phyloP scores from a whole-genome alignment of 1,140 invertebrate species.

The Pogonomyrmex californicus region DNA sequence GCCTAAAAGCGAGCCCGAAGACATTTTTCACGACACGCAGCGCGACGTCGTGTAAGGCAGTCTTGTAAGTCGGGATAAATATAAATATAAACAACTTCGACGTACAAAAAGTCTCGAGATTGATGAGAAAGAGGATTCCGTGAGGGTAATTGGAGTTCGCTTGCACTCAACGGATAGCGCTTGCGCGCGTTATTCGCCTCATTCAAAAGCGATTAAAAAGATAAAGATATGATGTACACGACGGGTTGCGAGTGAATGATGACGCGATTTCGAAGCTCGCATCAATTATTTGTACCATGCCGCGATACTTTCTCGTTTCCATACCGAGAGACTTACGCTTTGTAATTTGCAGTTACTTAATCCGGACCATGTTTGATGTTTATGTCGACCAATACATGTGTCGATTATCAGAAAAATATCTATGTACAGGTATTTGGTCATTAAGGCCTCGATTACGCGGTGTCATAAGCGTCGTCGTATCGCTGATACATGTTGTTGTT shows the following conservation, averaged over 20 bases:
- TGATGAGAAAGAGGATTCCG: slow-evolving; percentile 78
- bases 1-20: slow-evolving; percentile 74
- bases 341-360: slow-evolving; percentile 38
- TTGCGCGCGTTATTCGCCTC: slow-evolving; percentile 24
- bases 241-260: slow-evolving; percentile 30
- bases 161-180: not conserved
- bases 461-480: not conserved
- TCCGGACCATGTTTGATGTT: not conserved
- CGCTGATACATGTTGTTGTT: slow-evolving; percentile 8
- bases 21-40: slow-evolving; percentile 72
- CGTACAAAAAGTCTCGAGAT: slow-evolving; percentile 73
- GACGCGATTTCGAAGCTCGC: slow-evolving; percentile 25
- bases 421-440: slow-evolving; percentile 1
- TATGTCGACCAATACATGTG: not conserved
- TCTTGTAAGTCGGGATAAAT: slow-evolving; percentile 76
- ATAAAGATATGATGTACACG: slow-evolving; percentile 30
- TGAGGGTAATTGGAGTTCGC: slow-evolving; percentile 74
- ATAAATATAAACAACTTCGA: slow-evolving; percentile 81
- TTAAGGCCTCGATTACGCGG: not conserved
- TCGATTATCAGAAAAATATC: not conserved
- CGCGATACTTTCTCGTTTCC: slow-evolving; percentile 8
- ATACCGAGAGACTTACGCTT: not conserved
- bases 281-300: not conserved
- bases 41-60: slow-evolving; percentile 68
- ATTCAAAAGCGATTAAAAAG: slow-evolving; percentile 68